Conservation (phyloP, 2,113 vertebrate species). For the Gymnarchus niloticus region DNA sequence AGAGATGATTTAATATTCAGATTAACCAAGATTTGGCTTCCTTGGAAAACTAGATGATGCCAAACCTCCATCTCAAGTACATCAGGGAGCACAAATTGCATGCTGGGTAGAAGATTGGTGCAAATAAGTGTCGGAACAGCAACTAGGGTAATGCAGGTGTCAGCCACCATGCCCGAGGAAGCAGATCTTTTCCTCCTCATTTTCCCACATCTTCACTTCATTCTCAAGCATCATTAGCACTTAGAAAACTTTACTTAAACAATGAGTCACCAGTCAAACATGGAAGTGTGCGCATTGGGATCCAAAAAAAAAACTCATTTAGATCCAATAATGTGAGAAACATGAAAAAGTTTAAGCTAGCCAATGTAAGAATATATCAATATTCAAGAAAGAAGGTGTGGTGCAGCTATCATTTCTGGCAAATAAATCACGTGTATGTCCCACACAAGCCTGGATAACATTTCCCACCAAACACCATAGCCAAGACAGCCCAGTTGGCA, state of each 20-base stretch:
- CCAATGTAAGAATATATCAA: neutral
- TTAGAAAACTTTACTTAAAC: neutral
- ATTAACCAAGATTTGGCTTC: neutral
- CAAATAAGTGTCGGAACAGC: too few relatives aligned
- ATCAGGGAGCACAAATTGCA: neutral
- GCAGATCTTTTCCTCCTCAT: neutral
- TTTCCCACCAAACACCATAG: neutral
- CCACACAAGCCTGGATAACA: neutral
- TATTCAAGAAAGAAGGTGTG: neutral
- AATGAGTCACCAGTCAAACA: neutral
- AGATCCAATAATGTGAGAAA: neutral
- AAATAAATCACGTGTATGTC: neutral
- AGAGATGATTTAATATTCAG: neutral
- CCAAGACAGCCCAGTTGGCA: neutral
- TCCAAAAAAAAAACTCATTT: too few relatives aligned
- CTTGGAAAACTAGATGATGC: neutral
- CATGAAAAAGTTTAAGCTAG: neutral
- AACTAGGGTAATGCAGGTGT: neutral
- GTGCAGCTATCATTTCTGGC: neutral
- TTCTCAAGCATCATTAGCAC: neutral
- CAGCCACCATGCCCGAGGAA: neutral
- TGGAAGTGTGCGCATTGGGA: neutral
- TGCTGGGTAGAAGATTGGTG: neutral
- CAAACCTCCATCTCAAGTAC: neutral
- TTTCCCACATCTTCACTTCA: neutral